A percentile compares a stretch with the other conserved stretches of the same genome.
phyloP scores from a whole-genome alignment of 2,113 vertebrate genomes.

The Nansenia antarctica region DNA sequence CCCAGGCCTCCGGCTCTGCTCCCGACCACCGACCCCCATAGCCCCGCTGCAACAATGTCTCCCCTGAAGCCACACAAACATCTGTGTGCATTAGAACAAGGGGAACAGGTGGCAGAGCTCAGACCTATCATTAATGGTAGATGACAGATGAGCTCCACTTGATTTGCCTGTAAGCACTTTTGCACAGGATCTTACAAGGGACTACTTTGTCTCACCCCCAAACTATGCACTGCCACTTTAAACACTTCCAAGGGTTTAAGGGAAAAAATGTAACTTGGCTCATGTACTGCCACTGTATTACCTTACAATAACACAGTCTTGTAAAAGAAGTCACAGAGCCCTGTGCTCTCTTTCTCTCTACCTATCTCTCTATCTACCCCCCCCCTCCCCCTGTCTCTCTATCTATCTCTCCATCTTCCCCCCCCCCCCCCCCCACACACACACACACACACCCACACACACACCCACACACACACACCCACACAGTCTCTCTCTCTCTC shows the following conservation, averaged over 20 bases:
- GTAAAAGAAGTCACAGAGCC: too few species aligned
- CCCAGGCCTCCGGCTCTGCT: constrained; percentile 8
- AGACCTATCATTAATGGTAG: constrained; percentile 58
- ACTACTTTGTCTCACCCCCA: neutral
- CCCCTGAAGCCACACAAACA: constrained; percentile 30
- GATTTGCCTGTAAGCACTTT: constrained; percentile 24
- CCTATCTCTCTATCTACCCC: neutral
- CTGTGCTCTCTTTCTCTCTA: neutral
- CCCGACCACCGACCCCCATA: neutral
- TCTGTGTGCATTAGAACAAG: constrained; percentile 41
- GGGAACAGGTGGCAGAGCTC: constrained; percentile 51
- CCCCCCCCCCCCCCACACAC: too few species aligned
- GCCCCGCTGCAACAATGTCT: constrained; percentile 11
- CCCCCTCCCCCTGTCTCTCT: too few species aligned
- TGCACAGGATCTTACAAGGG: constrained; percentile 1
- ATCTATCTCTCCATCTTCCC: neutral
- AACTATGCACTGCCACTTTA: neutral
- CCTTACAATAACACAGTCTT: neutral
- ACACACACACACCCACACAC: too few species aligned
- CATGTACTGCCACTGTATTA: neutral
- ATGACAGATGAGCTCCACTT: constrained; percentile 44
- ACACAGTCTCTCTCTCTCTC: neutral
- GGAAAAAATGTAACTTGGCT: neutral
- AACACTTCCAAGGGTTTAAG: neutral
- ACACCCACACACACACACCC: too few species aligned